These are phyloP conservation scores for Lonchura striata DNA, from an alignment of 2,113 vertebrate genomes.

Conservation along the genomic window DNA sequence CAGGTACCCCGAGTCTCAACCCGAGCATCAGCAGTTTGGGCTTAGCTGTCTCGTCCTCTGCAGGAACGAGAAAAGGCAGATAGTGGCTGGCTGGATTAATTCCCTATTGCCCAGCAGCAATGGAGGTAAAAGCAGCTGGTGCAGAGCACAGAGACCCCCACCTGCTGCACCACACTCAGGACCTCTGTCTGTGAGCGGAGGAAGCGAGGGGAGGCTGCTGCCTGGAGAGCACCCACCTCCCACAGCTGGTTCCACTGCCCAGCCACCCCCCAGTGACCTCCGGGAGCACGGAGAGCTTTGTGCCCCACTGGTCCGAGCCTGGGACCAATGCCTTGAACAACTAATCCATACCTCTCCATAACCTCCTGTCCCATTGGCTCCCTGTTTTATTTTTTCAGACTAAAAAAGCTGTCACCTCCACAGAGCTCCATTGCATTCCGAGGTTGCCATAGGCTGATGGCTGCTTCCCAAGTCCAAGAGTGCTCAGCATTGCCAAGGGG, in stretches of 20 bases:
- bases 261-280: neutral
- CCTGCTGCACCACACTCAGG: neutral
- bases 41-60: neutral
- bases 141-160: neutral
- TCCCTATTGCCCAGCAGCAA: neutral
- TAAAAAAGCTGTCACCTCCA: neutral
- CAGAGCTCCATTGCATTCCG: rapidly evolving
- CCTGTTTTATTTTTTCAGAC: neutral
- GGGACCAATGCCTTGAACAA: neutral
- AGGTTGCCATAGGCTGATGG: neutral
- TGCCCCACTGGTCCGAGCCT: rapidly evolving
- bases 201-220: rapidly evolving
- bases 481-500: neutral
- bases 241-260: rapidly evolving
- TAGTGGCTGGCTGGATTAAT: rapidly evolving
- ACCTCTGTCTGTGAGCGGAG: neutral
- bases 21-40: neutral
- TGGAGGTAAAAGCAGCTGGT: neutral
- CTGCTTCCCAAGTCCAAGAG: neutral
- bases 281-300: rapidly evolving
- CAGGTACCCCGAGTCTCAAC: rapidly evolving
- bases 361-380: neutral
- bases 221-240: neutral
- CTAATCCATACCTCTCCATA: neutral
- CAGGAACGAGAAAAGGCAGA: neutral